Evolutionary conservation across 1,140 invertebrate species (phyloP).

Genomic region (Drosophila kurseongensis): DNA sequence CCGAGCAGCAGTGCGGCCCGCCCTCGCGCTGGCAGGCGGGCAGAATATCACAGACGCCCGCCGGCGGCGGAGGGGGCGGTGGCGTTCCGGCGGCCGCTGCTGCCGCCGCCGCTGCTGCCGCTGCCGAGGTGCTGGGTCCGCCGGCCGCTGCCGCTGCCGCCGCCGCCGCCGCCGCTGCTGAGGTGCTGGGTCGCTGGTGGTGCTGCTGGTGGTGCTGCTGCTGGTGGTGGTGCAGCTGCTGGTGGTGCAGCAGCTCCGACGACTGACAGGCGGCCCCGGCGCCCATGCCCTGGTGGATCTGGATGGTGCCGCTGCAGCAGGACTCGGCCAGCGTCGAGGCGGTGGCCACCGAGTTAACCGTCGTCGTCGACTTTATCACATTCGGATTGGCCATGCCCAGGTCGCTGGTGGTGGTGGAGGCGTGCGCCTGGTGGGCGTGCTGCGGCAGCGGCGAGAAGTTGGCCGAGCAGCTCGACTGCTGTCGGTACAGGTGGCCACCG

Average conservation of each 20-base stretch:
- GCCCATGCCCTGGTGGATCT: slow-evolving; percentile 80
- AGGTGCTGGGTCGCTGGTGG: slow-evolving; percentile 43
- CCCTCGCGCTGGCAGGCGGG: slow-evolving; percentile 80
- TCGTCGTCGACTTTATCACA: slow-evolving; percentile 84
- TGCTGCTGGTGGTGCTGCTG: slow-evolving; percentile 19
- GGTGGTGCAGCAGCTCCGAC: slow-evolving; percentile 62
- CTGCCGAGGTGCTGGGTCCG: slow-evolving; percentile 50
- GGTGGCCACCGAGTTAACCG: slow-evolving; percentile 81
- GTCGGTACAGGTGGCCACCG: slow-evolving; percentile 67
- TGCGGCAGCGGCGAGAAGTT: slow-evolving; percentile 79
- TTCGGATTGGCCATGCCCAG: slow-evolving; percentile 79
- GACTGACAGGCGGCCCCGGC: slow-evolving; percentile 74
- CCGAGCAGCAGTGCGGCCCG: slow-evolving; percentile 74
- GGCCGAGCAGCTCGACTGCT: slow-evolving; percentile 82
- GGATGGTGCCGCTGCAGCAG: slow-evolving; percentile 80
- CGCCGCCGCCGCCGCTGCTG: slow-evolving; percentile 47
- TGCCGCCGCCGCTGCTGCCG: slow-evolving; percentile 40
- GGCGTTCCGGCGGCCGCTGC: slow-evolving; percentile 32
- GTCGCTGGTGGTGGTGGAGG: slow-evolving; percentile 81
- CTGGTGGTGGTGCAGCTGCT: slow-evolving; percentile 44
- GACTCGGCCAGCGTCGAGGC: slow-evolving; percentile 80
- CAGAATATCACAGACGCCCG: slow-evolving; percentile 70
- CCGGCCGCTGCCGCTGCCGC: slow-evolving; percentile 41
- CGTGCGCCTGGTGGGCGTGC: slow-evolving; percentile 79
- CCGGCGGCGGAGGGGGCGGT: slow-evolving; percentile 56